Conservation (phyloP, 2,888 invertebrate genomes). For the Chamaedrilus cognettii region DNA sequence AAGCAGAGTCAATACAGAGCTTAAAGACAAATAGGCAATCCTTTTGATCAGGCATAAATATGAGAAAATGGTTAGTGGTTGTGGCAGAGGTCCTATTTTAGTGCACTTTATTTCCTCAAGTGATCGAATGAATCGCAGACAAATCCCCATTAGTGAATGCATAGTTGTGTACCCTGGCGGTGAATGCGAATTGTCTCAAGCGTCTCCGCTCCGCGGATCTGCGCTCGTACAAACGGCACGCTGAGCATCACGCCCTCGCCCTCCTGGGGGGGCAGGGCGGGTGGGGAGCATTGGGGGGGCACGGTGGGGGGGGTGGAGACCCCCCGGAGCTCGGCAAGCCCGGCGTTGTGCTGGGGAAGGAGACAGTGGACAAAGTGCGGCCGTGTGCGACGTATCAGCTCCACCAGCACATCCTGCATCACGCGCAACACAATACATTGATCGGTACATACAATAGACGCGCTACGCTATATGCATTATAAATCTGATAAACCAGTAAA, state of each 20-base stretch:
- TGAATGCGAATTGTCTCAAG: slow-evolving; percentile 85
- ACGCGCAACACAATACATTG: no score
- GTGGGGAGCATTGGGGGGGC: neutral
- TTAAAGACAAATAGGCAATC: no score
- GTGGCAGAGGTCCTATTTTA: no score
- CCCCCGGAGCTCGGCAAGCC: slow-evolving; percentile 64
- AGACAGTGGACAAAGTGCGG: slow-evolving; percentile 86
- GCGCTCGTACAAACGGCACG: slow-evolving; percentile 76
- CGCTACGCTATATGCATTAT: no score
- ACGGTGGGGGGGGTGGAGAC: neutral
- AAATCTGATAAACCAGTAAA: no score
- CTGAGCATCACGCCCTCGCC: slow-evolving; percentile 66
- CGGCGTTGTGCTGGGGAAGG: slow-evolving; percentile 77
- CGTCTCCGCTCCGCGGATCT: slow-evolving; percentile 86
- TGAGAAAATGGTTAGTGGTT: no score
- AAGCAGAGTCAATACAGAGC: no score
- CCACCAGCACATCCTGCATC: slow-evolving; percentile 81
- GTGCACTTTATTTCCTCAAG: no score
- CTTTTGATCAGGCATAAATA: no score
- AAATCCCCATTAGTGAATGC: neutral
- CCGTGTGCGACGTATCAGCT: slow-evolving; percentile 83
- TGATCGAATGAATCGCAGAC: no score
- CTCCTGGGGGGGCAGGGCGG: no score
- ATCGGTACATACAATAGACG: no score
- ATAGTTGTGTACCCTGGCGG: slow-evolving; percentile 70